Evolutionary conservation across 2,888 invertebrate genomes (phyloP).

Genomic region (Galerucella nymphaeae): DNA sequence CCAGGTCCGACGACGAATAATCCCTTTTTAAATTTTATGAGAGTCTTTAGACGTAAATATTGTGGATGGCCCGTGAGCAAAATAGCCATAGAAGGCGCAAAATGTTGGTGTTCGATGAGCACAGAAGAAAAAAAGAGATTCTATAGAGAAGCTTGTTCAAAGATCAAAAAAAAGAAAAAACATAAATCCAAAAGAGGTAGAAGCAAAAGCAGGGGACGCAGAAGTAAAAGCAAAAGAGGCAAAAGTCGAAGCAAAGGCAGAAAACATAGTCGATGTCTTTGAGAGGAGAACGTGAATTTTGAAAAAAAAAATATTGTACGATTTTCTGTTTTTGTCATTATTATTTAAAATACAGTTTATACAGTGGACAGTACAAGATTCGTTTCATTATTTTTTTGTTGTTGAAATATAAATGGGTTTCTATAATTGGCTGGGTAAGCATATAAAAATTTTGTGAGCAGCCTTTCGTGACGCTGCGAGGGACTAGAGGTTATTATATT

Average conservation of each 20-base stretch:
- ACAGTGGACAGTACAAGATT: neutral
- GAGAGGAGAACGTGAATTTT: neutral
- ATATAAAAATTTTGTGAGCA: conserved; percentile 6
- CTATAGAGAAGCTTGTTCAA: conserved; percentile 32
- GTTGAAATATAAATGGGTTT: neutral
- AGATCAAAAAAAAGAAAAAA: neutral
- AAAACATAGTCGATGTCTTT: conserved; percentile 5
- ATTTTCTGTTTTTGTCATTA: neutral
- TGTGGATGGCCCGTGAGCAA: conserved; percentile 53
- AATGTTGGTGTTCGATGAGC: conserved; percentile 54
- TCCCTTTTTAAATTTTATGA: conserved; percentile 57
- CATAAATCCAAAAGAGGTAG: neutral
- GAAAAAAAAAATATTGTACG: neutral
- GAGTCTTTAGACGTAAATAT: conserved; percentile 53
- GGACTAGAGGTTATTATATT: conserved; percentile 16
- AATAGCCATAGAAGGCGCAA: conserved; percentile 57
- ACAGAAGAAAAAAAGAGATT: conserved; percentile 32
- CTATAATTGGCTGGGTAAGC: conserved; percentile 3
- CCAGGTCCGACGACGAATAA: conserved; percentile 48
- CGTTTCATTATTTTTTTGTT: neutral
- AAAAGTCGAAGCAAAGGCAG: neutral
- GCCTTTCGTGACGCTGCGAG: neutral
- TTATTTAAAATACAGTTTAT: neutral
- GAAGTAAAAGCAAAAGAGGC: neutral
- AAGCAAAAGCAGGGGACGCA: neutral